A percentile compares a stretch with the other conserved stretches of the same genome.
These are phyloP conservation scores for Coranthus polyacanthus DNA, from an alignment of 2,797 vertebrate species.

Conservation along the genomic window DNA sequence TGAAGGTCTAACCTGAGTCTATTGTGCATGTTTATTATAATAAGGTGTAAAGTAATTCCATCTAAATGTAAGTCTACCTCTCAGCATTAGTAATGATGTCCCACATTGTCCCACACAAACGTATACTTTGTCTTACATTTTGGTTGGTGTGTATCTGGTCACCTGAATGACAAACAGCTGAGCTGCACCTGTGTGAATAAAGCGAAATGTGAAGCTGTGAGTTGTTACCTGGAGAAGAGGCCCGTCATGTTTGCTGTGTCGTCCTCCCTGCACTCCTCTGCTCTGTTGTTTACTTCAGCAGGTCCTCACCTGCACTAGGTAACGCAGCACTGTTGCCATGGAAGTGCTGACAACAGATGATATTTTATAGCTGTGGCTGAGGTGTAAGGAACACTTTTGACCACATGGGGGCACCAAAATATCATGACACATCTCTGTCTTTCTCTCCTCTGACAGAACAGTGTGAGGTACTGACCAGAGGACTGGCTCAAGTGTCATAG, in stretches of 20 bases:
- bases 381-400: not conserved
- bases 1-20: too few species aligned
- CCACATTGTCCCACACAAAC: too few species aligned
- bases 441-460: too few species aligned
- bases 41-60: too few species aligned
- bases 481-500: too few species aligned
- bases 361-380: not conserved
- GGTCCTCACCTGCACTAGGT: constrained; percentile 47
- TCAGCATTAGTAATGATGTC: too few species aligned
- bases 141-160: not conserved
- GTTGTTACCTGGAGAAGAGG: constrained; percentile 57
- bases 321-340: constrained; percentile 48
- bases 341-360: constrained; percentile 46
- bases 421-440: too few species aligned
- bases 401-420: constrained; percentile 57
- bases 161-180: too few species aligned
- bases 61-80: too few species aligned
- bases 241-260: constrained; percentile 49
- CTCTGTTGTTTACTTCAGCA: constrained; percentile 32
- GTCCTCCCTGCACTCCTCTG: constrained; percentile 6
- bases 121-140: not conserved
- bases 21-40: too few species aligned
- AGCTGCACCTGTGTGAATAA: not conserved
- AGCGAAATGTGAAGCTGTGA: not conserved
- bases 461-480: too few species aligned